Percentiles rank a stretch among this genome's conserved stretches.
Evolutionary conservation across 2,797 vertebrate species (phyloP).

Genomic region (Astyanax mexicanus): DNA sequence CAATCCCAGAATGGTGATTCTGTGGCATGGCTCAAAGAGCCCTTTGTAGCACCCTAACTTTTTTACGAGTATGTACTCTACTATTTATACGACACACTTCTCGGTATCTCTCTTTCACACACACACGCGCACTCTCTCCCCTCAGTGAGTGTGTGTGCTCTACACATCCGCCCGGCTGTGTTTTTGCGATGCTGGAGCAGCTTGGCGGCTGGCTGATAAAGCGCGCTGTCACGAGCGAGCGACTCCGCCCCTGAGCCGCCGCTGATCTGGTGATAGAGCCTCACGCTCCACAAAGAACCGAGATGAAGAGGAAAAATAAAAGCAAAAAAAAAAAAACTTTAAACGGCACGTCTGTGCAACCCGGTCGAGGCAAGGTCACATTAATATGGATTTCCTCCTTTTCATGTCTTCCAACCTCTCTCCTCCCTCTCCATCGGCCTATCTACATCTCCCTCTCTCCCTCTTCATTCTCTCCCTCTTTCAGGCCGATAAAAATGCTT

Average conservation of each 20-base stretch:
- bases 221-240: conserved; percentile 79
- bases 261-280: conserved; percentile 79
- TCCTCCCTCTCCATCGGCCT: conserved; percentile 1
- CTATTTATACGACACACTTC: too few relatives aligned
- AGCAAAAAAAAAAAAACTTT: not conserved
- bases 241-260: conserved; percentile 75
- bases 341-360: conserved; percentile 59
- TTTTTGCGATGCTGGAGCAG: conserved; percentile 79
- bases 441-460: conserved; percentile 25
- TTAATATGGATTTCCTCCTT: conserved; percentile 87
- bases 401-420: conserved; percentile 47
- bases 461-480: conserved; percentile 18
- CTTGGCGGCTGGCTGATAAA: conserved; percentile 78
- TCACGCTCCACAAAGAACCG: conserved; percentile 38
- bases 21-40: too few relatives aligned
- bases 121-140: too few relatives aligned
- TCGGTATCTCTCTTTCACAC: conserved; percentile 26
- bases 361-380: conserved; percentile 86
- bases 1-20: too few relatives aligned
- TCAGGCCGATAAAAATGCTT: conserved; percentile 49
- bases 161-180: conserved; percentile 47
- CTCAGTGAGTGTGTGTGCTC: conserved; percentile 12
- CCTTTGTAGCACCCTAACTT: too few relatives aligned
- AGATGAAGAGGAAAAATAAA: not conserved
- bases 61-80: too few relatives aligned